These are phyloP conservation scores for Netelia inedita DNA, from an alignment of 2,888 invertebrate genomes.

Conservation along the genomic window DNA sequence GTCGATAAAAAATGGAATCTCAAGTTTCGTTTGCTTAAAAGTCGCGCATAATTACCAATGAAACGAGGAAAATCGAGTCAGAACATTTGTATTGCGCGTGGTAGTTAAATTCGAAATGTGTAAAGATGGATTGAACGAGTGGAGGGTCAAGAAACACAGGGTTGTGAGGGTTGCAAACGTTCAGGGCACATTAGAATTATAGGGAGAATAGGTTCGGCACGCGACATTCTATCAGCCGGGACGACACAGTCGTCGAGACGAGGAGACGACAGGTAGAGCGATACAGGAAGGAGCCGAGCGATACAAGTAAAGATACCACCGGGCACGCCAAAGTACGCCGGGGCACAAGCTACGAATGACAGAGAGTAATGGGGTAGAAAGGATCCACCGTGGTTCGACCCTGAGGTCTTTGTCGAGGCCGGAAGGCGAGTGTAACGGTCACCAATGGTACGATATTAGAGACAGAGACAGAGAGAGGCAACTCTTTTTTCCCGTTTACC, in stretches of 20 bases:
- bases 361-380: slow-evolving; percentile 74
- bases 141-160: slow-evolving; percentile 20
- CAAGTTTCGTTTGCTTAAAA: not conserved
- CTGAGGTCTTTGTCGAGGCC: slow-evolving; percentile 62
- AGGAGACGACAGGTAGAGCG: slow-evolving; percentile 61
- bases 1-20: not conserved
- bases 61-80: not conserved
- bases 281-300: slow-evolving; percentile 53
- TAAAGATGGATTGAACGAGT: slow-evolving; percentile 28
- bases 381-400: slow-evolving; percentile 65
- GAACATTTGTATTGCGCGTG: too few relatives aligned
- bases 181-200: slow-evolving; percentile 56
- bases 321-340: slow-evolving; percentile 73
- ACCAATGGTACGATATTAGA: slow-evolving; percentile 56
- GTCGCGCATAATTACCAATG: not conserved
- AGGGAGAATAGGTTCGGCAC: slow-evolving; percentile 56
- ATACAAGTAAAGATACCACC: slow-evolving; percentile 62
- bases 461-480: not conserved
- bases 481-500: not conserved
- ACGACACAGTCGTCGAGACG: slow-evolving; percentile 56
- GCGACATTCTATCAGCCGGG: slow-evolving; percentile 49
- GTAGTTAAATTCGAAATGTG: too few relatives aligned
- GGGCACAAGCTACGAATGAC: slow-evolving; percentile 70
- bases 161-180: slow-evolving; percentile 29
- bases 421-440: slow-evolving; percentile 48